A percentile compares a stretch with the other conserved stretches of the same genome.
Conservation (phyloP, 2,888 invertebrate species). For the Hirtodrosophila trivittata region DNA sequence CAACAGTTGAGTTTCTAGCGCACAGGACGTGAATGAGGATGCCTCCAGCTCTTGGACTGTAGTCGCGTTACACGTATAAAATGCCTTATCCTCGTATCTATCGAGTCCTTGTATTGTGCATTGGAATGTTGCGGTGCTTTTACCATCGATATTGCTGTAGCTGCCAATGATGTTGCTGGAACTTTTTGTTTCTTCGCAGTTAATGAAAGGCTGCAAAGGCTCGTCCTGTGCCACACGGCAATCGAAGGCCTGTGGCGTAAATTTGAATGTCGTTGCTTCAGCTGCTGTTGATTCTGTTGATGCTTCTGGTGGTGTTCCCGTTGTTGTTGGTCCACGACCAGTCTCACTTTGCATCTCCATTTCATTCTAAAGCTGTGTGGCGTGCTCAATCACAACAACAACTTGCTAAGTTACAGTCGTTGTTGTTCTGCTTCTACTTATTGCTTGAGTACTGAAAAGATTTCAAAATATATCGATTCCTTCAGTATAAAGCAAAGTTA, state of each 20-base stretch:
- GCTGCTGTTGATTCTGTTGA: slow-evolving; percentile 37
- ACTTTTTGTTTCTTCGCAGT: slow-evolving; percentile 56
- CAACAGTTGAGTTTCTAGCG: slow-evolving; percentile 73
- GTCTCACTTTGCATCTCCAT: slow-evolving; percentile 82
- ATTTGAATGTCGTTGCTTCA: slow-evolving; percentile 38
- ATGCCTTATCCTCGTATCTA: slow-evolving; percentile 54
- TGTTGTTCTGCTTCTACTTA: background rate
- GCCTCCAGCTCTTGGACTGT: slow-evolving; percentile 19
- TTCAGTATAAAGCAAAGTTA: no score
- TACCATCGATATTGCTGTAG: slow-evolving; percentile 18
- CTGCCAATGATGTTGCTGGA: slow-evolving; percentile 39
- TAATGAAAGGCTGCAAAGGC: slow-evolving; percentile 73
- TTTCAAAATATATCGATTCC: no score
- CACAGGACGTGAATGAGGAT: slow-evolving; percentile 46
- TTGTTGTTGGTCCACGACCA: slow-evolving; percentile 81
- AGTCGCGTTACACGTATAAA: slow-evolving; percentile 62
- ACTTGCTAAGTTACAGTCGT: slow-evolving; percentile 24
- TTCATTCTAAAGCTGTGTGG: slow-evolving; percentile 83
- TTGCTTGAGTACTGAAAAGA: slow-evolving; percentile 15
- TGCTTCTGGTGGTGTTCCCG: slow-evolving; percentile 33
- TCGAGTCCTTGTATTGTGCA: slow-evolving; percentile 78
- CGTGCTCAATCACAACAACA: slow-evolving; percentile 52
- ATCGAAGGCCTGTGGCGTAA: slow-evolving; percentile 52
- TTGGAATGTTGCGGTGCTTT: slow-evolving; percentile 75
- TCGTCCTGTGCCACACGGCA: slow-evolving; percentile 73